These are phyloP conservation scores for Malachius bipustulatus DNA, from an alignment of 2,888 invertebrate genomes.

Conservation along the genomic window DNA sequence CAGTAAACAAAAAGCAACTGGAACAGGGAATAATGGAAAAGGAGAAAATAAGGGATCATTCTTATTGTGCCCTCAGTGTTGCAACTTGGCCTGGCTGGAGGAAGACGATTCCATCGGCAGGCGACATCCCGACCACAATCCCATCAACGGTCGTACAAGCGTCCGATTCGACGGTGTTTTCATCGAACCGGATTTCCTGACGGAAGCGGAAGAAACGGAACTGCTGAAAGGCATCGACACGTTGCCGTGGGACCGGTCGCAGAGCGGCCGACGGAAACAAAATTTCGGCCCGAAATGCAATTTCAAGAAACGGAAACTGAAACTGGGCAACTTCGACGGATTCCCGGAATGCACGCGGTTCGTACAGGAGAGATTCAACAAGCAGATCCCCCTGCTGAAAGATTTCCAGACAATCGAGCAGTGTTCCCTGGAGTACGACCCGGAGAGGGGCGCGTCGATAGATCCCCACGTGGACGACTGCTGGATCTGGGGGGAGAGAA, in stretches of 20 bases:
- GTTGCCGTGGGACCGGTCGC: slow-evolving; percentile 81
- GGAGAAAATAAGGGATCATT: too few species aligned
- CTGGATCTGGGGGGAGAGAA: slow-evolving; percentile 98
- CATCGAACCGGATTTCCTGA: slow-evolving; percentile 60
- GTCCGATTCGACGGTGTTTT: slow-evolving; percentile 57
- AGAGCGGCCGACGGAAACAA: slow-evolving; percentile 93
- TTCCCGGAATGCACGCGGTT: slow-evolving; percentile 72
- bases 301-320: slow-evolving; percentile 85
- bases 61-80: too few species aligned
- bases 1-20: too few species aligned
- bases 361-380: slow-evolving; percentile 67
- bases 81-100: too few species aligned
- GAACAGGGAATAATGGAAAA: too few species aligned
- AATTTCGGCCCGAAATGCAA: slow-evolving; percentile 98
- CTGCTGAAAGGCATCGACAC: slow-evolving; percentile 61
- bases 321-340: slow-evolving; percentile 66
- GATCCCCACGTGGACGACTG: slow-evolving; percentile 98
- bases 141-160: slow-evolving; percentile 49
- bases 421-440: slow-evolving; percentile 89
- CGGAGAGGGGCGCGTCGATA: slow-evolving; percentile 79
- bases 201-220: slow-evolving; percentile 50
- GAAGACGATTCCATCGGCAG: too few species aligned
- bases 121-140: too few species aligned
- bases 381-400: slow-evolving; percentile 44
- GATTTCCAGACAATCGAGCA: slow-evolving; percentile 83